A percentile compares a stretch with the other conserved stretches of the same genome.
phyloP scores from a whole-genome alignment of 30 jellyfish, hydroid and myxozoan species.

The Morbakka virulenta region DNA sequence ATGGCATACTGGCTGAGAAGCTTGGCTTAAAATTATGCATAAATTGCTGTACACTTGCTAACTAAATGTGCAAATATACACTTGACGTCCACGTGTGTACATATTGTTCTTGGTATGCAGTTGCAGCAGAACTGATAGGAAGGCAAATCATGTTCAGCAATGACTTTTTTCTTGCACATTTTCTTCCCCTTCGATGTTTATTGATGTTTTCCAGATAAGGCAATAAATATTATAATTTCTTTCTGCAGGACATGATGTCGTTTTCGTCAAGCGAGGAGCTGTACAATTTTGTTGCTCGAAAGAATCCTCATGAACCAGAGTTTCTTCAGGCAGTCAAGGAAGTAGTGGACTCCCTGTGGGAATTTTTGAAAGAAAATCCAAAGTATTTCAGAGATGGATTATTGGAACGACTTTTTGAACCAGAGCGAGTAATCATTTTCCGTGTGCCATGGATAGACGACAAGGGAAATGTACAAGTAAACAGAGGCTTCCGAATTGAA shows the following conservation, averaged over 20 bases:
- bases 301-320: slow-evolving; percentile 71
- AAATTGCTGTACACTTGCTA: no score
- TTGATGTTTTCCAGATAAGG: no score
- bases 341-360: slow-evolving; percentile 85
- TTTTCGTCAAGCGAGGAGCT: slow-evolving; percentile 73
- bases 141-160: no score
- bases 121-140: no score
- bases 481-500: slow-evolving; percentile 89
- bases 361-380: slow-evolving; percentile 57
- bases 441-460: slow-evolving; percentile 94
- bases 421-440: slow-evolving; percentile 80
- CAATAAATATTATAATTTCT: no score
- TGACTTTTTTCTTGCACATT: no score
- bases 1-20: no score
- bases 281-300: slow-evolving; percentile 43
- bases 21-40: no score
- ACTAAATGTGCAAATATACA: no score
- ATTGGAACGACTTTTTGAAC: slow-evolving; percentile 75
- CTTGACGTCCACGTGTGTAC: no score
- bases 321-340: slow-evolving; percentile 90
- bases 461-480: slow-evolving; percentile 69
- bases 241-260: slow-evolving; percentile 17
- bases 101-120: no score
- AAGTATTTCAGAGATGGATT: slow-evolving; percentile 62
- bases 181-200: no score